These are phyloP conservation scores for Mesorhabditis sp. DNA, from an alignment of 2,888 invertebrate genomes.

Conservation along the genomic window DNA sequence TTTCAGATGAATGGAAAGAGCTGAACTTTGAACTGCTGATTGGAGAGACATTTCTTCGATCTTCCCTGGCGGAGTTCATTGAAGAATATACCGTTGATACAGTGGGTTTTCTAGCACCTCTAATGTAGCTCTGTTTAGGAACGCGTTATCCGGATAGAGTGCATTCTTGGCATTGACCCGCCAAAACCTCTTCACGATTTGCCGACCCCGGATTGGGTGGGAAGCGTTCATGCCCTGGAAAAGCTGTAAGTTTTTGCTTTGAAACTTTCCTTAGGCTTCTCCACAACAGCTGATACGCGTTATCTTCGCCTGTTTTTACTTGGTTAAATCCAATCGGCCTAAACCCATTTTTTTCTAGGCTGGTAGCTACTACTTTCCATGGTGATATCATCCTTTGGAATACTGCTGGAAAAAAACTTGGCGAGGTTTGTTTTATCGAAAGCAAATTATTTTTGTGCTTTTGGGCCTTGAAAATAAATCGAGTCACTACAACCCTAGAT, in stretches of 20 bases:
- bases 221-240: constrained; percentile 67
- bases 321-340: neutral
- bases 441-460: constrained; percentile 8
- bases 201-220: constrained; percentile 96
- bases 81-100: constrained; percentile 40
- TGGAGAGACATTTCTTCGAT: constrained; percentile 45
- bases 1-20: constrained; percentile 46
- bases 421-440: constrained; percentile 9
- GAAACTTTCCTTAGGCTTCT: neutral
- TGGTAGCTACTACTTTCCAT: constrained; percentile 50
- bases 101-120: constrained; percentile 16
- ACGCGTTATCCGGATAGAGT: constrained; percentile 82
- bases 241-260: constrained; percentile 32
- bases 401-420: constrained; percentile 27
- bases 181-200: constrained; percentile 88
- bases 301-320: neutral
- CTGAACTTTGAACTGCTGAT: constrained; percentile 51
- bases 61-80: constrained; percentile 46
- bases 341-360: constrained; percentile 26
- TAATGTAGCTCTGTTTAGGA: constrained; percentile 64
- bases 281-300: neutral
- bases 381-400: constrained; percentile 47
- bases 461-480: too few relatives aligned
- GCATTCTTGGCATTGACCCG: constrained; percentile 81
- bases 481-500: too few relatives aligned